Percentiles rank a stretch among this genome's conserved stretches.
phyloP scores from a whole-genome alignment of 2,888 invertebrate genomes.

The Idaea dimidiata region DNA sequence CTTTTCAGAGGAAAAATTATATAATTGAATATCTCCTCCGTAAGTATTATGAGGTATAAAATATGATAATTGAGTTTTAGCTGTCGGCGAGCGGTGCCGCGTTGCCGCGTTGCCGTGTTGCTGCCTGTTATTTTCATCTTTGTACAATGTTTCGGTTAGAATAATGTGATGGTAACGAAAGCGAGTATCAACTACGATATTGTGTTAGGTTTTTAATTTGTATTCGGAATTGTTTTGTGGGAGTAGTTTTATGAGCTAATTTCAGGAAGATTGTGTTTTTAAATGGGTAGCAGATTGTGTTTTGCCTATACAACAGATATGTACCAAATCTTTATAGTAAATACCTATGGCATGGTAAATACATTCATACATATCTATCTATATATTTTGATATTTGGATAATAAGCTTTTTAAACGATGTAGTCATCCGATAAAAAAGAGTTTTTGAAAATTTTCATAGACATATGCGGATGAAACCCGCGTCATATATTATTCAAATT shows the following conservation, averaged over 20 bases:
- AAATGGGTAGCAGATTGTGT: no score
- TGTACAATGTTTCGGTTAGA: slow-evolving; percentile 25
- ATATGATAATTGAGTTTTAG: slow-evolving; percentile 80
- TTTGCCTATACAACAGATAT: no score
- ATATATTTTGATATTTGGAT: no score
- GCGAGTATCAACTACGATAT: not conserved
- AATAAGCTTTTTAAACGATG: no score
- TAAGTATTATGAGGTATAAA: slow-evolving; percentile 80
- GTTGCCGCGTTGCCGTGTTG: slow-evolving; percentile 34
- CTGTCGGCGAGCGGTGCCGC: slow-evolving; percentile 54
- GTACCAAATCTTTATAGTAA: no score
- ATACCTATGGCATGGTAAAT: no score
- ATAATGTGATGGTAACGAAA: slow-evolving; percentile 15
- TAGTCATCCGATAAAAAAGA: no score
- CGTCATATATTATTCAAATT: no score
- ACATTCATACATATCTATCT: no score
- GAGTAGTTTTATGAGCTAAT: slow-evolving; percentile 11
- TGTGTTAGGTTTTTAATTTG: slow-evolving; percentile 40
- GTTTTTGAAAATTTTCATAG: no score
- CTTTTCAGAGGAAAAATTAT: slow-evolving; percentile 78
- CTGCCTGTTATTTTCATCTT: slow-evolving; percentile 37
- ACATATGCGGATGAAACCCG: no score
- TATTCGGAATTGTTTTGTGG: slow-evolving; percentile 28
- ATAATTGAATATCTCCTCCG: slow-evolving; percentile 79
- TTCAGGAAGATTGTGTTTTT: slow-evolving; percentile 5